Evolutionary conservation across 2,888 invertebrate genomes (phyloP), one percentile per base, ranked within the genome.

Genomic region (Scaptomyza caliginosa): DNA sequence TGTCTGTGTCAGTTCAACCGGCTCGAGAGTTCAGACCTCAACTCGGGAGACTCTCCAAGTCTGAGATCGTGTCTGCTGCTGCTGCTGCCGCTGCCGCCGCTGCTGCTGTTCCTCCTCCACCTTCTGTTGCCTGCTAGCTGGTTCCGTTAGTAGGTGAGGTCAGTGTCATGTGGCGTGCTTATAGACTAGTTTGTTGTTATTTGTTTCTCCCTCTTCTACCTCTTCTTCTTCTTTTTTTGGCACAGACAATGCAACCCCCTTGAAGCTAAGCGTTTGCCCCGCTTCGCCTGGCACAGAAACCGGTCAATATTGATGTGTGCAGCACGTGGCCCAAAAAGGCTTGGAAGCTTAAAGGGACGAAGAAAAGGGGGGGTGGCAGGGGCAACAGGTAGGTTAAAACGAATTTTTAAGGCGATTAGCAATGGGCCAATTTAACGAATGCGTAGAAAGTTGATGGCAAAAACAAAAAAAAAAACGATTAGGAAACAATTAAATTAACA

Each of bases 71-170:
- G 67, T 66, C 67, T 64, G 11, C 50, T 24, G 26, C 42, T 34
- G 36, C 65, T 54, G 48, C 55, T 43, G 32, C 54, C 16, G 26
- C 40, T 7, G 28, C 56, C 16, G 19, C 64, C 43, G 3, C 45
- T 46, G 5, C 46, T 32, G 30, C 30, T 21, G 7, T 16, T 5
- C 16, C 24, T 32, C 32, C 57, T 30, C 39, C 46, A 6, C 13
- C 55, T 49, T 13, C 51, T 49, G 17, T 19, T 19, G 24, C 30
- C 23, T 58, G 50, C 42, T 42, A 58, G 79, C 64, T 74, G 81
- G 68, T 80, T 78, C 85, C 77, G 80, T 77, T 87, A 86, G 89
- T 89, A 89, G 89, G 90, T 89, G 90, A 89, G 89, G 89, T 89
- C 89, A 89, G 89, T 89, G 78, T 75, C 84, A 88, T 88, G 83